A percentile compares a stretch with the other conserved stretches of the same genome.
Conservation (phyloP, 2,888 invertebrate species). For the Caenorhabditis plicata region DNA sequence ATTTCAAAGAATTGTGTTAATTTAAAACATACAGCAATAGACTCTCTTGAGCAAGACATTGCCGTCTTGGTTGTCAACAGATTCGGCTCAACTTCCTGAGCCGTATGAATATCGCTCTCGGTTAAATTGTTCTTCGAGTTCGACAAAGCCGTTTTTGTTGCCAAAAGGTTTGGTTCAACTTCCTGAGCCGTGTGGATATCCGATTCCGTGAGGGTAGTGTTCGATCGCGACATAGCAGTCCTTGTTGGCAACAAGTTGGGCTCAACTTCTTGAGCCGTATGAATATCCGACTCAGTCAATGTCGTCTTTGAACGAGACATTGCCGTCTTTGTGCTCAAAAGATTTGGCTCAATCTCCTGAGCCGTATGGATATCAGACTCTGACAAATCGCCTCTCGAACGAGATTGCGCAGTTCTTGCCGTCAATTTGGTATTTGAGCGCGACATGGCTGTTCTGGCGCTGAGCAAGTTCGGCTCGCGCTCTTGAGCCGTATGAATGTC, state of each 20-base stretch:
- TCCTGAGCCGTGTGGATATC: too few species aligned
- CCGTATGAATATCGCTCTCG: too few species aligned
- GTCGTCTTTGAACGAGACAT: background rate
- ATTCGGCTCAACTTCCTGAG: conserved; percentile 12
- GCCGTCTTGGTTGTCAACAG: conserved; percentile 14
- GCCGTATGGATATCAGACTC: conserved; percentile 13
- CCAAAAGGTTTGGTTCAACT: too few species aligned
- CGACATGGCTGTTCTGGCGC: conserved; percentile 19
- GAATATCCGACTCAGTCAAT: background rate
- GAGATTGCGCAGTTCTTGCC: conserved; percentile 2
- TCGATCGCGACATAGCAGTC: conserved; percentile 13
- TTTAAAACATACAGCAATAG: too few species aligned
- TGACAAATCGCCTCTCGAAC: too few species aligned
- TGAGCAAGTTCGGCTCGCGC: conserved; percentile 26
- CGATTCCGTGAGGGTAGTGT: too few species aligned
- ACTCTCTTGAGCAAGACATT: too few species aligned
- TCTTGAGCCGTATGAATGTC: conserved; percentile 19
- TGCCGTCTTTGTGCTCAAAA: conserved; percentile 10
- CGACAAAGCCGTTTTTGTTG: too few species aligned
- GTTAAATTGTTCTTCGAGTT: background rate
- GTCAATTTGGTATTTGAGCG: background rate
- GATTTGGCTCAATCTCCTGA: conserved; percentile 18
- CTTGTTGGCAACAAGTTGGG: conserved; percentile 22
- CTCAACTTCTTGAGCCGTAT: conserved; percentile 20
- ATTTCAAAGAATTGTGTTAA: too few species aligned